A percentile compares a stretch with the other conserved stretches of the same genome.
These are phyloP conservation scores for Poicephalus meyeri DNA, from an alignment of 2,113 vertebrate genomes.

Conservation along the genomic window DNA sequence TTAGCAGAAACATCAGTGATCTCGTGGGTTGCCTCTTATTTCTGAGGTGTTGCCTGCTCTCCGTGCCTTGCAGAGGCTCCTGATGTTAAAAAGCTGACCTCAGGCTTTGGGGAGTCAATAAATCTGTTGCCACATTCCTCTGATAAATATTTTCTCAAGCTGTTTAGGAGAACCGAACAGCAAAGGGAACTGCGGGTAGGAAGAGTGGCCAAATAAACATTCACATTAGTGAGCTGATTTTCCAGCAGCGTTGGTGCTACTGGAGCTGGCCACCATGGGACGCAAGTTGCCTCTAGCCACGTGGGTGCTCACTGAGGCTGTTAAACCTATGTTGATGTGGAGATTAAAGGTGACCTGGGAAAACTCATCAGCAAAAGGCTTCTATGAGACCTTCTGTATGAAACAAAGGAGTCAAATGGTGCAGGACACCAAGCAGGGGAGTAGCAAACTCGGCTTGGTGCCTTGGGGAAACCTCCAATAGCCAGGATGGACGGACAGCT, in stretches of 20 bases:
- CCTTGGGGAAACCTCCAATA: not conserved
- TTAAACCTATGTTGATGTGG: not conserved
- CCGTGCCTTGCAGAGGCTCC: not conserved
- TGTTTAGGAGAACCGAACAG: conserved; percentile 38
- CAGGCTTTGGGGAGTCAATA: conserved; percentile 45
- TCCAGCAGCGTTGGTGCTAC: not conserved
- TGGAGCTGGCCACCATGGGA: not conserved
- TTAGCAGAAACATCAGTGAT: conserved; percentile 31
- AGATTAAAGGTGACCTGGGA: not conserved
- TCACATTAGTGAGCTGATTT: not conserved
- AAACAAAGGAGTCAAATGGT: not conserved
- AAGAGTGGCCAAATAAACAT: conserved; percentile 39
- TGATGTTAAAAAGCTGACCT: conserved; percentile 15
- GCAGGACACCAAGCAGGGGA: not conserved
- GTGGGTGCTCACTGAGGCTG: not conserved
- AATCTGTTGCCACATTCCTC: conserved; percentile 51
- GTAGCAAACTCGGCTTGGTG: not conserved
- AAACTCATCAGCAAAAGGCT: not conserved
- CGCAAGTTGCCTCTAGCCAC: not conserved
- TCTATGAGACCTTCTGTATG: not conserved
- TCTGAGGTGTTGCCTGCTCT: not conserved
- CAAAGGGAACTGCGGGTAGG: not conserved
- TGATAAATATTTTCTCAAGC: conserved; percentile 51
- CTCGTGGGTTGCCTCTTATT: not conserved
- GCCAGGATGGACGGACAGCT: not conserved